Evolutionary conservation across 2,797 vertebrate species (phyloP), one percentile per base, ranked within the genome.

Genomic region (Eulemur albifrons): DNA sequence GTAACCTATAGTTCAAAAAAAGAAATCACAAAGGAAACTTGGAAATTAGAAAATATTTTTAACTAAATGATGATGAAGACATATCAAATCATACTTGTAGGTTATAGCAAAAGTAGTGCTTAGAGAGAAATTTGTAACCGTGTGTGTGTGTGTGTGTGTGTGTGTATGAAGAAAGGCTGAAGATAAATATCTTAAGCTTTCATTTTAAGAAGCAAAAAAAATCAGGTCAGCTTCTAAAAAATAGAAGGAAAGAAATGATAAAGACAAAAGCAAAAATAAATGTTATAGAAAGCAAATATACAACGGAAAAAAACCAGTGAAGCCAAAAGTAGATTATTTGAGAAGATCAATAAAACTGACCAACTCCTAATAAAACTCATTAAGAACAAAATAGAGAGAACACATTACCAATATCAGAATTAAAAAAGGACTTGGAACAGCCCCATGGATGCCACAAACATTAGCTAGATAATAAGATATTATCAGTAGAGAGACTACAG

Each of bases 41-140:
- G 20, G 83, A 92, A 70, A 88, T 86, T 23, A 73, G 65, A 63
- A 80, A 88, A 65, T 79, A 20, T 72, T 93, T 81, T 87, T 57
- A 80, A 73, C 38, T 43, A 59, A 79, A n/a, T n/a, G 57, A 32
- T 84, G 57, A 32, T 38, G 27, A 80, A 50, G 50, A 50, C 20
- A 32, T 8, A 20, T 40, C 35, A 15, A 23, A 2, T 50, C 1
- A 35, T 21, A 52, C n/a, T 76, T 65, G 5, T 15, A 65, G 73
- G 38, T 30, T 38, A n/a, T 1, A 43, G 35, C 43, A 40, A 8
- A 54, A 50, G 38, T 10, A 18, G 38, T 32, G 23, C 45, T 67
- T 50, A 48, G 80, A 79, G 79, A 76, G 80, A 80, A 72, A 89
- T 52, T 23, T 52, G 63, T 10, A 80, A 48, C 32, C 7, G 32